These are phyloP conservation scores for Clarias platycephalus DNA, from an alignment of 2,797 vertebrate genomes.

Conservation along the genomic window DNA sequence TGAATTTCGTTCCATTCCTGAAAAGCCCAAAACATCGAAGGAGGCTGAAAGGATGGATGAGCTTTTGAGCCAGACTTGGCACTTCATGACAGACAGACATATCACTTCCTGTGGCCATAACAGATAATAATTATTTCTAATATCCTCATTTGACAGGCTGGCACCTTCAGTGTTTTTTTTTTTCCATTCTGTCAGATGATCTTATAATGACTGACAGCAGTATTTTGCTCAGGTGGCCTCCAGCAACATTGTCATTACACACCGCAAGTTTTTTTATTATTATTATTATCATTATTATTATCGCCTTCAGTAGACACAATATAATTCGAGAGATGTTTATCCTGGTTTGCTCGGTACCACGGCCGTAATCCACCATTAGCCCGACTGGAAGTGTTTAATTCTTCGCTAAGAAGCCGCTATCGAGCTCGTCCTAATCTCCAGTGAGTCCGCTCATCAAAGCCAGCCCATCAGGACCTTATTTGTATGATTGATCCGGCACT, in stretches of 20 bases:
- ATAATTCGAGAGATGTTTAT: neutral
- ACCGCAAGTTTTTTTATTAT: neutral
- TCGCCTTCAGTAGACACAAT: no score
- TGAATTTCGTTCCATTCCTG: conserved; percentile 64
- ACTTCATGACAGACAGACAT: conserved; percentile 63
- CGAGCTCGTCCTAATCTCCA: conserved; percentile 6
- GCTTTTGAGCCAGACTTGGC: conserved; percentile 37
- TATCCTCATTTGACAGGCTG: conserved; percentile 53
- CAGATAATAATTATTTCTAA: conserved; percentile 64
- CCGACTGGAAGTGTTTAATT: conserved; percentile 32
- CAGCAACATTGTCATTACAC: conserved; percentile 7
- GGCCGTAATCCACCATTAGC: conserved; percentile 15
- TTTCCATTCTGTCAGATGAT: conserved; percentile 52
- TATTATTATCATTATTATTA: no score
- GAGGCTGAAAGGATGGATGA: conserved; percentile 42
- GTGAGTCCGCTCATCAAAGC: conserved; percentile 4
- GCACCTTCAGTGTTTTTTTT: conserved; percentile 45
- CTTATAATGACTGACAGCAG: conserved; percentile 54
- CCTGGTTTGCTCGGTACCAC: neutral
- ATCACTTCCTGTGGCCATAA: conserved; percentile 59
- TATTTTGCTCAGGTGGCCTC: conserved; percentile 52
- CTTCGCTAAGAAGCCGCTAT: conserved; percentile 33
- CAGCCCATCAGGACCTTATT: conserved; percentile 34
- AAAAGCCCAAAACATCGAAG: conserved; percentile 53
- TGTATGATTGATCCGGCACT: conserved; percentile 17